phyloP scores from a whole-genome alignment of 2,113 vertebrate genomes.

The Prochilodus magdalenae region DNA sequence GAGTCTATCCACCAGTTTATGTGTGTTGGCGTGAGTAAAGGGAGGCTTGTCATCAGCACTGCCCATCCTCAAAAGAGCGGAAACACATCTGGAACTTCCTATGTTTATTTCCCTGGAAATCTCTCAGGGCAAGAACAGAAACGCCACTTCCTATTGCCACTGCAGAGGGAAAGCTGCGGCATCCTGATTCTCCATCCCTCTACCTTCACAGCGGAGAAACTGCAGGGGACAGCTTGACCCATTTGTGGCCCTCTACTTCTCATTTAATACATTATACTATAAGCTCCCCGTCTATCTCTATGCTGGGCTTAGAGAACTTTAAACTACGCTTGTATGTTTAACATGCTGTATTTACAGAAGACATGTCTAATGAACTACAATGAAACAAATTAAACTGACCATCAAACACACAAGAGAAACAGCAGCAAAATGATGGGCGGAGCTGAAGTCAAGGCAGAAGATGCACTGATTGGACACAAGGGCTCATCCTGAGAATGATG shows the following conservation, averaged over 20 bases:
- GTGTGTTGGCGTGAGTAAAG: slow-evolving; percentile 53
- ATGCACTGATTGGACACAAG: slow-evolving; percentile 88
- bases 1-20: slow-evolving; percentile 21
- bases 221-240: not conserved
- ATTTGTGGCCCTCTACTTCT: slow-evolving; percentile 4
- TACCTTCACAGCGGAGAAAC: slow-evolving; percentile 16
- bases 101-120: slow-evolving; percentile 72
- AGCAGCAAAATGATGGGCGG: slow-evolving; percentile 86
- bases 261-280: not conserved
- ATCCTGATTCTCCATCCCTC: slow-evolving; percentile 20
- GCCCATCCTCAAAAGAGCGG: slow-evolving; percentile 66
- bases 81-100: slow-evolving; percentile 72
- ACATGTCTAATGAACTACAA: slow-evolving; percentile 63
- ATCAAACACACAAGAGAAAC: slow-evolving; percentile 87
- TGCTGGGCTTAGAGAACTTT: not conserved
- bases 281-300: not conserved
- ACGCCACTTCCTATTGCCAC: slow-evolving; percentile 63
- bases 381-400: slow-evolving; percentile 83
- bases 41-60: slow-evolving; percentile 45
- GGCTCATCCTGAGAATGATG: slow-evolving; percentile 89
- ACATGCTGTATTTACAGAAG: not conserved
- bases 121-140: slow-evolving; percentile 45
- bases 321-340: not conserved
- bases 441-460: slow-evolving; percentile 79
- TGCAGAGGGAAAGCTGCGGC: slow-evolving; percentile 41